Evolutionary conservation across 2,113 vertebrate species (phyloP).

Genomic region (Raja brachyura): DNA sequence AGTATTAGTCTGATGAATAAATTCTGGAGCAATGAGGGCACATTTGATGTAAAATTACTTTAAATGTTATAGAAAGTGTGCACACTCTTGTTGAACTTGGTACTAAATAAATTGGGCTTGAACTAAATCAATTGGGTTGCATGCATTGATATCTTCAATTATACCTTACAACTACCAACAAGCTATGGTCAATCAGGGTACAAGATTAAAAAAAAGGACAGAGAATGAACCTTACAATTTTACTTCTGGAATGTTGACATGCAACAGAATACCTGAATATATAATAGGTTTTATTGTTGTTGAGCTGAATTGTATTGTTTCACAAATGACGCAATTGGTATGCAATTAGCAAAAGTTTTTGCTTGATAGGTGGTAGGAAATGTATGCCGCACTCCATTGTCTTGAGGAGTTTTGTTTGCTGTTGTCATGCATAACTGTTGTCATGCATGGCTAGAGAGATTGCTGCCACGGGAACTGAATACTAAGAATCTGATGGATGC

Average conservation of each 20-base stretch:
- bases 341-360: conserved; percentile 23
- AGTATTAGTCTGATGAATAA: neutral
- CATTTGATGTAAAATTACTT: neutral
- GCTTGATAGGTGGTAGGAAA: conserved; percentile 29
- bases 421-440: conserved; percentile 29
- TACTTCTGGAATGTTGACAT: conserved; percentile 11
- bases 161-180: neutral
- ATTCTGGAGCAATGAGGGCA: neutral
- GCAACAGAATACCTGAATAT: conserved; percentile 27
- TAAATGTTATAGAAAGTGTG: neutral
- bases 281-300: conserved; percentile 3
- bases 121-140: neutral
- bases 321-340: conserved; percentile 24
- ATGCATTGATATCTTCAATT: conserved; percentile 18
- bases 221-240: conserved; percentile 13
- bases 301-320: conserved; percentile 9
- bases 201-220: neutral
- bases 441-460: conserved; percentile 12
- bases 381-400: conserved; percentile 1
- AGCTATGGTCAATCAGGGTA: neutral
- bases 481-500: conserved; percentile 1
- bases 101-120: neutral
- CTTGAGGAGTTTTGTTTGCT: neutral
- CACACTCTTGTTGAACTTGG: neutral
- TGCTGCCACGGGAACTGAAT: conserved; percentile 11